These are phyloP conservation scores for Tenthredo notha DNA, from an alignment of 2,888 invertebrate genomes.

Conservation along the genomic window DNA sequence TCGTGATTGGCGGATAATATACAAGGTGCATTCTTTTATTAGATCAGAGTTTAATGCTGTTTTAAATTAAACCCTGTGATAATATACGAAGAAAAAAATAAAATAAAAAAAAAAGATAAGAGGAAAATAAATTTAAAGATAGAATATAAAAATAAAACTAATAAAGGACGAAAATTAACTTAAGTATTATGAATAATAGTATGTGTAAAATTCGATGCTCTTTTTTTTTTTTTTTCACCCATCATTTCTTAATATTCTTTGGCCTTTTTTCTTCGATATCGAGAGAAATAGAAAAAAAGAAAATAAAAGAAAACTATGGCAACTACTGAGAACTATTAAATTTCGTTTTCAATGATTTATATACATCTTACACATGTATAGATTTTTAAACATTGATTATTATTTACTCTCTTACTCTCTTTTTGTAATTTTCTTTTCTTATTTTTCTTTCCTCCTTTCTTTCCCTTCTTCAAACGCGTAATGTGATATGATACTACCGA, in stretches of 20 bases:
- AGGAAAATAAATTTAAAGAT: not conserved
- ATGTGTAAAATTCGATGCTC: not conserved
- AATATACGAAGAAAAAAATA: not conserved
- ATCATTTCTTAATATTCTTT: not conserved
- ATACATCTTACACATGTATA: not conserved
- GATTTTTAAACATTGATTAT: conserved; percentile 18
- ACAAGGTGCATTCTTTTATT: conserved; percentile 8
- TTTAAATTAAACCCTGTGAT: conserved; percentile 44
- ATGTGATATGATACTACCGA: conserved; percentile 54
- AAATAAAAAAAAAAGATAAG: not conserved
- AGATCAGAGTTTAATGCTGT: conserved; percentile 25
- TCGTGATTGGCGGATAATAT: conserved; percentile 8
- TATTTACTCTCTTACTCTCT: not conserved
- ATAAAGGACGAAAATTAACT: not conserved
- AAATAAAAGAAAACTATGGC: not conserved
- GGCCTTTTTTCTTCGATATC: not conserved
- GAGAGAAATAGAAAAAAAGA: not conserved
- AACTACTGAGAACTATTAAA: conserved; percentile 25
- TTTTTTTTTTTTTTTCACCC: not conserved
- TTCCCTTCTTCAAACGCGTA: conserved; percentile 40
- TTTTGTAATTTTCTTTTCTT: not conserved
- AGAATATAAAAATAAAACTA: not conserved
- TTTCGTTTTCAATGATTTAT: not conserved
- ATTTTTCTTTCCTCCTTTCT: not conserved
- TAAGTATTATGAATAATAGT: conserved; percentile 30